Percentiles rank a stretch among this genome's conserved stretches.
These are phyloP conservation scores for Ctenopoma kingsleyae DNA, from an alignment of 2,797 vertebrate species.

Conservation along the genomic window DNA sequence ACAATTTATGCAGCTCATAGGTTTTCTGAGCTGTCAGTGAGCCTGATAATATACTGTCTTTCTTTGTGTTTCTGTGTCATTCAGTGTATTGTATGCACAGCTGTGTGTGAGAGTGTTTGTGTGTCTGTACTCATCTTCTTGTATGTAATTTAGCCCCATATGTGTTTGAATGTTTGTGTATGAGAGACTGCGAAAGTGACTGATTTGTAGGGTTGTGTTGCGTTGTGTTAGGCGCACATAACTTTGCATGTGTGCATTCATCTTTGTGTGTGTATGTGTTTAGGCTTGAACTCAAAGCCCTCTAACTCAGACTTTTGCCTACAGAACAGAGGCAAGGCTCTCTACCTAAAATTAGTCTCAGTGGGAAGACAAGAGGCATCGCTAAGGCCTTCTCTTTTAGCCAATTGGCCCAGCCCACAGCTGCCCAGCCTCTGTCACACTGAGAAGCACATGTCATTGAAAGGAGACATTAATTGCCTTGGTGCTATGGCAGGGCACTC, in stretches of 20 bases:
- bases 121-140: not conserved
- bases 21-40: not conserved
- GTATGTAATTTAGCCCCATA: not conserved
- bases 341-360: conserved; percentile 81
- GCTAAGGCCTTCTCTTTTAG: conserved; percentile 61
- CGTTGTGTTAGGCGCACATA: conserved; percentile 1
- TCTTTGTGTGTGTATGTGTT: conserved; percentile 27
- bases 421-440: conserved; percentile 81
- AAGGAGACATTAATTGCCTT: conserved; percentile 86
- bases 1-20: too few relatives aligned
- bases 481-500: conserved; percentile 70
- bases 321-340: conserved; percentile 44
- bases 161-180: not conserved
- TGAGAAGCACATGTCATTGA: conserved; percentile 79
- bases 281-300: conserved; percentile 48
- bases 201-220: conserved; percentile 5
- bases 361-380: conserved; percentile 69
- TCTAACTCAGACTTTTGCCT: conserved; percentile 44
- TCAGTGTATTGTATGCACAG: not conserved
- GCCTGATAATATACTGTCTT: not conserved
- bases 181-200: not conserved
- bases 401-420: conserved; percentile 61
- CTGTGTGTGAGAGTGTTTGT: not conserved
- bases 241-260: conserved; percentile 37
- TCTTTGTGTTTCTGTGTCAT: not conserved